Evolutionary conservation across 2,113 vertebrate genomes (phyloP), one percentile per base, ranked within the genome.

Genomic region (Neogobius melanostomus): DNA sequence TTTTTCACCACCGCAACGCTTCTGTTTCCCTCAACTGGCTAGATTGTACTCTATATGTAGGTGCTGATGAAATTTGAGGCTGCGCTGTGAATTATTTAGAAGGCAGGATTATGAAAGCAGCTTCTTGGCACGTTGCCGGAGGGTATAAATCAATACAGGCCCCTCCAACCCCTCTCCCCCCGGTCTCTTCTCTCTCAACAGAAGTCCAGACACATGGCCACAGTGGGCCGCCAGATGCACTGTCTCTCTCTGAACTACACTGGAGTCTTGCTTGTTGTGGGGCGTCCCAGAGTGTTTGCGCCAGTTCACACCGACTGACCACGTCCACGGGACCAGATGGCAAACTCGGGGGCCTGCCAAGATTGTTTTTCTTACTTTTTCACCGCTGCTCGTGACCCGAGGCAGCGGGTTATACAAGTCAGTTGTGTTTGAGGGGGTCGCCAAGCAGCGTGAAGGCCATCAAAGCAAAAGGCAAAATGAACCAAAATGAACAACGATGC

Each of bases 11-110:
- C 64, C 64, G 82, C 65, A 53, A 52, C 42, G 70, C 66, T 68
- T 64, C 72, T 56, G 46, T 53, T 59, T 36, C 36, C 66, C 66
- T 59, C 75, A 36, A 49, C 72, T 62, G 71, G 77, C 62, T 78
- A 78, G 69, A 88, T 79, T 90, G 84, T 88, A 80, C 81, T 82
- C 78, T 77, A 76, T 81, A 79, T 75, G 90, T 77, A 87, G 86
- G 82, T 81, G 85, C 83, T 82, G 86, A 88, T 87, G 84, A 89
- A 87, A 91, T 81, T 91, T 86, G 84, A 91, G 85, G 68, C 76
- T 12, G 66, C 85, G 78, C 74, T 51, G 79, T 93, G 89, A 93
- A 92, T 91, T 89, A 91, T 93, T 91, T 80, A 92, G 75, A 75
- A 90, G 85, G 70, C 68, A 86, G 75, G 85, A 89, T 88, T 91